Evolutionary conservation across 1,140 invertebrate species (phyloP).

Genomic region (Macrosteles quadrilineatus): DNA sequence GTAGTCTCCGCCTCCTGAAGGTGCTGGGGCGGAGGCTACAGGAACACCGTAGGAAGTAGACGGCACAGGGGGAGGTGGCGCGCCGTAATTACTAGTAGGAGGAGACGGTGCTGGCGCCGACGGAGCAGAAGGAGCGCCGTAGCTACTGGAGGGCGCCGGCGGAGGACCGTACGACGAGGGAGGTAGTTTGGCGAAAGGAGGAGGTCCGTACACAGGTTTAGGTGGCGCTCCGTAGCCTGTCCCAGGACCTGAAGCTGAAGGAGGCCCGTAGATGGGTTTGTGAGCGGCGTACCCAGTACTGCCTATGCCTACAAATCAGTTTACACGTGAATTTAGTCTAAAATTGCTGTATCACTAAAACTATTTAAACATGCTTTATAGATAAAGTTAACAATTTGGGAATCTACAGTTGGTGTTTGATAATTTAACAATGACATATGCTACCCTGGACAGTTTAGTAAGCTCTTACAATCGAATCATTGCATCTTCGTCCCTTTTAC

Average conservation of each 20-base stretch:
- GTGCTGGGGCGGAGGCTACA: not conserved
- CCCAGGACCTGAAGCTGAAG: not conserved
- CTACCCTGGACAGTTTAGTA: too few relatives aligned
- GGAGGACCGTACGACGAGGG: not conserved
- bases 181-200: not conserved
- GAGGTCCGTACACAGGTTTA: not conserved
- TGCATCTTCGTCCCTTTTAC: too few relatives aligned
- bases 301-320: not conserved
- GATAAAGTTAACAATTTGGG: too few relatives aligned
- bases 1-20: conserved; percentile 5
- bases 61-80: conserved; percentile 17
- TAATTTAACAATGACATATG: too few relatives aligned
- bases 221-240: not conserved
- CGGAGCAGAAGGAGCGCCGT: not conserved
- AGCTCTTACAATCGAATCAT: too few relatives aligned
- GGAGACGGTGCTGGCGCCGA: not conserved
- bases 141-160: not conserved
- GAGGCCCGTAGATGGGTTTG: conserved; percentile 1
- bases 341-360: too few relatives aligned
- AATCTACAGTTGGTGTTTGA: too few relatives aligned
- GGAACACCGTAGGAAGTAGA: conserved; percentile 13
- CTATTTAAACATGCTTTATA: too few relatives aligned
- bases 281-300: not conserved
- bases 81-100: conserved; percentile 16
- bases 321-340: too few relatives aligned